A percentile compares a stretch with the other conserved stretches of the same genome.
phyloP scores from a whole-genome alignment of 2,888 invertebrate species.

The Thyatira batis region DNA sequence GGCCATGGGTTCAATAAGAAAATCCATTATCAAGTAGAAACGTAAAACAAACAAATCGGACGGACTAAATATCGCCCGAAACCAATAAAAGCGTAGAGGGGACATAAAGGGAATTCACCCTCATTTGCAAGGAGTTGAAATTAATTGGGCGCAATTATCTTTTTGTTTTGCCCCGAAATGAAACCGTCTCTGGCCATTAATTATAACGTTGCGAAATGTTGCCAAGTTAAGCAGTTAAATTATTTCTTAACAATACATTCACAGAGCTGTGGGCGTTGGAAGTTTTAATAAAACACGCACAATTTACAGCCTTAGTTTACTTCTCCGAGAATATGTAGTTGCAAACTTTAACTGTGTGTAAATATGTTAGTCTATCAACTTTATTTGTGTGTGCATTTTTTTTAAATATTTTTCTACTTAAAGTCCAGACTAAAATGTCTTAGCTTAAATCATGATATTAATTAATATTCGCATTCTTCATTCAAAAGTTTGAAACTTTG shows the following conservation, averaged over 20 bases:
- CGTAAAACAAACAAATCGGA: constrained; percentile 62
- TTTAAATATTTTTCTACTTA: no score
- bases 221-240: constrained; percentile 49
- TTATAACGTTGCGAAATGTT: constrained; percentile 57
- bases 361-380: no score
- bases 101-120: constrained; percentile 53
- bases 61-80: constrained; percentile 49
- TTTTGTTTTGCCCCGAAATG: constrained; percentile 69
- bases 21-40: constrained; percentile 50
- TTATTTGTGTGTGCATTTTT: no score
- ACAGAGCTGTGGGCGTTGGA: constrained; percentile 35
- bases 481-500: constrained; percentile 20
- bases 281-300: constrained; percentile 41
- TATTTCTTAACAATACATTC: constrained; percentile 48
- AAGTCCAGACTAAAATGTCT: no score
- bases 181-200: constrained; percentile 64
- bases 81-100: constrained; percentile 59
- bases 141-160: constrained; percentile 78
- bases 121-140: constrained; percentile 71
- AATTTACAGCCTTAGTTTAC: constrained; percentile 32
- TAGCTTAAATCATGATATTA: not conserved
- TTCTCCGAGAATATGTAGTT: constrained; percentile 28
- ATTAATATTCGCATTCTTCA: not conserved
- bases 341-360: constrained; percentile 1
- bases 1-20: constrained; percentile 33